Base-by-base conservation (phyloP, 30 jellyfish, hydroid and myxozoan species). In the Calvadosia cruxmelitensis region DNA sequence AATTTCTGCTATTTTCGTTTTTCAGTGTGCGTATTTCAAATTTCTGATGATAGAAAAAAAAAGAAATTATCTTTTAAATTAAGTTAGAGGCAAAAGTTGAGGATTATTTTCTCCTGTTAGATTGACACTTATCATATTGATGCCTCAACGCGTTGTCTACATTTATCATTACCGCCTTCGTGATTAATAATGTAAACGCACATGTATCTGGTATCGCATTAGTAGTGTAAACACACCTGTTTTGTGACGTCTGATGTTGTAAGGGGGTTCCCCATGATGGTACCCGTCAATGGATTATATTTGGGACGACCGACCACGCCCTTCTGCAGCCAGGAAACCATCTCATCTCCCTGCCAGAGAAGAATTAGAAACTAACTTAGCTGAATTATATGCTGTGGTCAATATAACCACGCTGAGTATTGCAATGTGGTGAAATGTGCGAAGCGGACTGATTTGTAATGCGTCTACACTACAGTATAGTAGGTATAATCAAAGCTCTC, bases 271-370 rank as follows among this genome's bases (percentile, higher is more conserved):
- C 93, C 95, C 35, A 49, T 74, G 27, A 85, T 72, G 49, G 74
- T 81, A 30, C 50, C 81, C 20, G 95, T 84, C 26, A n/a, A 0
- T 15, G 89, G 86, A 67, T 84, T 89, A 35, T 77, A 77, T 24
- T 34, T 74, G 7, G 93, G 93, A 68, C 67, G 79, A 25, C 95
- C 95, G 15, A 84, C 89, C 28, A 20, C 30, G n/a, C 95, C 95
- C 13, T 79, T 74, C 28, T 50, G 32, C 27, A 84, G 2, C 95
- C 95, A 84, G 31, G 86, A 51, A 16, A 84, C 57, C 7, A 73
- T 80, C 12, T 63, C 79, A 1, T 68, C 69, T 0, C 78, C 63
- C 95, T 77, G 20, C 57, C n/a, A n/a, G n/a, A n/a, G n/a, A n/a
- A n/a, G n/a, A n/a, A n/a, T n/a, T n/a, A n/a, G n/a, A n/a, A n/a